These are phyloP conservation scores for Meiosimyza platycephala DNA, from an alignment of 2,888 invertebrate genomes.

Conservation along the genomic window DNA sequence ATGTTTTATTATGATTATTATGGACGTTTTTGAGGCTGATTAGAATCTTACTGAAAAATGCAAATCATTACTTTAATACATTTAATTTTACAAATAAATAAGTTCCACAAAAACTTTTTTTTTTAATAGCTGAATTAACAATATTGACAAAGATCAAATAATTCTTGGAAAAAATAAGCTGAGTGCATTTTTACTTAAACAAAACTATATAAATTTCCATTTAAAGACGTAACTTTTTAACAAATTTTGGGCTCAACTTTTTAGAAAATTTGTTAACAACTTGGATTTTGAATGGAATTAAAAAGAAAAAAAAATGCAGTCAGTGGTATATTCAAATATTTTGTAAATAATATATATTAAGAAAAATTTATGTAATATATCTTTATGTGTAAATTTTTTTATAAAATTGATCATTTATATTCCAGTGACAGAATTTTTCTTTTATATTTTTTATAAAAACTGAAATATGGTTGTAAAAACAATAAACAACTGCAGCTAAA, in stretches of 20 bases:
- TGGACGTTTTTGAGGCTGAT: no score
- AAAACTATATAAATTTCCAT: no score
- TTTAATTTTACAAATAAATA: not conserved
- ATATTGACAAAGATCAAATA: no score
- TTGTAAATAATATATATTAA: slow-evolving; percentile 1
- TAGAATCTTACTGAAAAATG: no score
- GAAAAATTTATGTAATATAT: no score
- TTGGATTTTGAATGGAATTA: not conserved
- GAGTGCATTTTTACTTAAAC: no score
- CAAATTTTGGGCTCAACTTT: slow-evolving; percentile 22
- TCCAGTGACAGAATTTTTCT: not conserved
- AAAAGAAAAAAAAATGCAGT: not conserved
- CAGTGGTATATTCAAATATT: not conserved
- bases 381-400: not conserved
- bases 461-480: slow-evolving; percentile 15
- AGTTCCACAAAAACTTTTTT: not conserved
- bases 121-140: not conserved
- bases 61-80: not conserved
- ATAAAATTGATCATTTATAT: not conserved
- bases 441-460: not conserved
- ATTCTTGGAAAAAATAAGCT: no score
- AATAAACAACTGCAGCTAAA: slow-evolving; percentile 1
- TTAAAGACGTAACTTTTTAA: not conserved
- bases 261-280: slow-evolving; percentile 15
- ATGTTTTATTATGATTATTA: no score